These are phyloP conservation scores for Drosophila mimetica DNA, from an alignment of 2,888 invertebrate species.

Conservation along the genomic window DNA sequence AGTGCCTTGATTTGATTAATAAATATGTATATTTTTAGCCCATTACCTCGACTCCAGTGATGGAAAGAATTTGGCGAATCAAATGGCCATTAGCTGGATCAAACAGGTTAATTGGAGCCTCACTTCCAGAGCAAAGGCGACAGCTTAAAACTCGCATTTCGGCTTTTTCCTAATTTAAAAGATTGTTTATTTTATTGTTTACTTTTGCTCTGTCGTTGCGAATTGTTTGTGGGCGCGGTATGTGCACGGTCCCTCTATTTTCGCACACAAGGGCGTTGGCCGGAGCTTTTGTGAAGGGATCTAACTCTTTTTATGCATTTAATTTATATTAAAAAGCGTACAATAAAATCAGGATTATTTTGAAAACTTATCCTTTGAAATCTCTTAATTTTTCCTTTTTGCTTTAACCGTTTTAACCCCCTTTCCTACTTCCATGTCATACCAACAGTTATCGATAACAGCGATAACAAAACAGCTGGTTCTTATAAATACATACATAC, in stretches of 20 bases:
- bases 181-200: conserved; percentile 24
- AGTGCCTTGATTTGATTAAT: background rate
- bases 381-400: background rate
- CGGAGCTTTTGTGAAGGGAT: background rate
- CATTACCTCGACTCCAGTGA: conserved; percentile 49
- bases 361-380: background rate
- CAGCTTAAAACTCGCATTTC: conserved; percentile 15
- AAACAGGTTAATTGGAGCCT: conserved; percentile 34
- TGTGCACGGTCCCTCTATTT: background rate
- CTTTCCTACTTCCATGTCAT: background rate
- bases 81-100: conserved; percentile 31
- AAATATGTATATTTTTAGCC: background rate
- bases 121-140: conserved; percentile 38
- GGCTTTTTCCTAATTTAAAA: background rate
- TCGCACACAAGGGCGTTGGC: background rate
- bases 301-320: background rate
- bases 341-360: background rate
- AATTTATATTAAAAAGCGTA: too few species aligned
- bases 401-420: background rate
- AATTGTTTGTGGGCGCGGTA: background rate
- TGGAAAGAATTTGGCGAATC: conserved; percentile 37
- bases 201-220: conserved; percentile 3
- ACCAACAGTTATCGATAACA: background rate
- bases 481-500: too few species aligned
- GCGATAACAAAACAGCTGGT: conserved; percentile 16